Evolutionary conservation across 2,797 vertebrate species (phyloP), one percentile per base, ranked within the genome.

Genomic region (Darevskia mixta): DNA sequence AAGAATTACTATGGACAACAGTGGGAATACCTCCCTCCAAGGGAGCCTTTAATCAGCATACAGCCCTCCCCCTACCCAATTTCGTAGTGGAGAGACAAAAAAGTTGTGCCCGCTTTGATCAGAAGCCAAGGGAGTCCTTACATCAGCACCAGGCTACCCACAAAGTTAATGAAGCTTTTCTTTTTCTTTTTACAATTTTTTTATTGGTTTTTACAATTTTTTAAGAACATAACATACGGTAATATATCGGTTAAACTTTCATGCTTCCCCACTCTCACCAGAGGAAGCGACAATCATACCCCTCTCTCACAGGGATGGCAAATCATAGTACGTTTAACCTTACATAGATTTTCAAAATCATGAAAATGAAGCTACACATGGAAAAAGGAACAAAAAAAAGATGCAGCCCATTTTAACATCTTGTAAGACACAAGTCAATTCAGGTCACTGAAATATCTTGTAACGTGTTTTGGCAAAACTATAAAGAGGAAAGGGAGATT

Each of bases 391-490:
- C 1, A 11, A 3, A 49, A 49, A 49, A 49, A 13, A 49, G 11
- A 69, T 84, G 83, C 83, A 71, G 67, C 85, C 8, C 86, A 49
- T 89, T 72, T 92, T 93, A 81, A 83, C 0, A 0, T 89, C 83
- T 87, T 79, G 4, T 58, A 89, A 89, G 79, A 69, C 76, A 81
- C 32, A 17, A 83, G 75, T 67, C 86, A 71, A 66, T 91, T 77
- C 85, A 86, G 85, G 81, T 58, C 79, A 45, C 87, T 87, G 79
- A 87, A 71, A 82, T 92, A 92, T 90, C 91, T 82, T 67, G 58
- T 87, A 89, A 84, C 11, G 20, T 75, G 18, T 69, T 69, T 69
- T 72, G 69, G 29, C 13, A 27, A 38, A 35, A 35, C 32, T 64
- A 61, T 38, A 80, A 41, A 45, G 38, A 76, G 9, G 10, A 15